Conservation (phyloP, 2,888 invertebrate genomes). For the Gastrophysa polygoni region DNA sequence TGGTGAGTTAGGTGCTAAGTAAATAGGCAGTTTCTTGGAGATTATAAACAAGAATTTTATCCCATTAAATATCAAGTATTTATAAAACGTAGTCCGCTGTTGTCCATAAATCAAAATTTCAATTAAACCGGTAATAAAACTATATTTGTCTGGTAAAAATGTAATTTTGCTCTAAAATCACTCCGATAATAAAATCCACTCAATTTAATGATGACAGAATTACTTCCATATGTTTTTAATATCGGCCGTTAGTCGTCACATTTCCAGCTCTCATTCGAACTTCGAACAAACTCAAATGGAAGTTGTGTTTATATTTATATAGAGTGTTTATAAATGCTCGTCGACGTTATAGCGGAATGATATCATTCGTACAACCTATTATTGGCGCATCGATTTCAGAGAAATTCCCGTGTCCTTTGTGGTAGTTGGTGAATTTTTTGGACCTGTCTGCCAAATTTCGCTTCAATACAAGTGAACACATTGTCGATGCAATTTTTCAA, state of each 20-base stretch:
- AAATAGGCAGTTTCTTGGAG: neutral
- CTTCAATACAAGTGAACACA: no score
- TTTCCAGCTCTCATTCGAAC: constrained; percentile 18
- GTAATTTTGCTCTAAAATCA: constrained; percentile 41
- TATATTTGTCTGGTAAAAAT: constrained; percentile 44
- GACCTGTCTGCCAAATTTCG: no score
- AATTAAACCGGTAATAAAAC: constrained; percentile 44
- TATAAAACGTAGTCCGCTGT: constrained; percentile 34
- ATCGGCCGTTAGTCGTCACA: constrained; percentile 29
- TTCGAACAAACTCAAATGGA: constrained; percentile 26
- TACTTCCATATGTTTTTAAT: constrained; percentile 40
- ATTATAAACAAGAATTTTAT: neutral
- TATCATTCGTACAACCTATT: neutral
- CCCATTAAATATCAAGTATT: neutral
- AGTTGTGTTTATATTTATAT: constrained; percentile 27
- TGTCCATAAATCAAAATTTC: constrained; percentile 43
- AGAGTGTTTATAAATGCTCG: constrained; percentile 18
- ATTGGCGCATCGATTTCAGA: neutral
- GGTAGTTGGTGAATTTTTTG: no score
- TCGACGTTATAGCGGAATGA: neutral
- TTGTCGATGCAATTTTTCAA: no score
- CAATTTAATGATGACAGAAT: constrained; percentile 35
- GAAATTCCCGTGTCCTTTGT: neutral
- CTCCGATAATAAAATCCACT: constrained; percentile 26
- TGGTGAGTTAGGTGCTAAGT: no score